Conservation (phyloP, 2,113 vertebrate species). For the Sigmodon hispidus region DNA sequence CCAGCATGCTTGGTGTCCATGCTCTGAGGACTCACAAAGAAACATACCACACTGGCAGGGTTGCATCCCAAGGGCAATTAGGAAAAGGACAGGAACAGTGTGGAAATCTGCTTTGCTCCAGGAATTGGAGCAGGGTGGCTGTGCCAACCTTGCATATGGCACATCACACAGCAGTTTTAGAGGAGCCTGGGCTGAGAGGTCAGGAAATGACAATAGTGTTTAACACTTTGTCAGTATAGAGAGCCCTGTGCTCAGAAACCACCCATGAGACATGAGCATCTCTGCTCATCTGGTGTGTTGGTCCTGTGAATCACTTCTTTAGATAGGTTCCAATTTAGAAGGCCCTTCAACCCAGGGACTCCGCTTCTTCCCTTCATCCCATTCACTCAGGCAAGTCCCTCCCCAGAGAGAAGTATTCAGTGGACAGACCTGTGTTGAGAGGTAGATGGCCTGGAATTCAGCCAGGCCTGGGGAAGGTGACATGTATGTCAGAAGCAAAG, state of each 20-base stretch:
- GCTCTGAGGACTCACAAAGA: background rate
- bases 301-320: background rate
- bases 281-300: too few relatives aligned
- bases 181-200: background rate
- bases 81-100: background rate
- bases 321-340: background rate
- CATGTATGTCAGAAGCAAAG: background rate
- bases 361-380: background rate
- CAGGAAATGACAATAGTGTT: background rate
- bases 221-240: background rate
- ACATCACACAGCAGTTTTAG: background rate
- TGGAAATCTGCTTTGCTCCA: too few relatives aligned
- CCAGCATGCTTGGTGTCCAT: background rate
- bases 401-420: background rate
- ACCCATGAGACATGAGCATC: background rate
- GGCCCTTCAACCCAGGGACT: background rate
- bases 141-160: background rate
- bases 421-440: too few relatives aligned
- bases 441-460: background rate
- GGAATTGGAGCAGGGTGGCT: background rate
- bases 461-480: too few relatives aligned
- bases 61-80: background rate
- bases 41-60: fast-evolving
- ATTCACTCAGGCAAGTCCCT: background rate
- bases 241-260: background rate